Conservation (phyloP, 2,888 invertebrate genomes). For the Adineta ricciae region DNA sequence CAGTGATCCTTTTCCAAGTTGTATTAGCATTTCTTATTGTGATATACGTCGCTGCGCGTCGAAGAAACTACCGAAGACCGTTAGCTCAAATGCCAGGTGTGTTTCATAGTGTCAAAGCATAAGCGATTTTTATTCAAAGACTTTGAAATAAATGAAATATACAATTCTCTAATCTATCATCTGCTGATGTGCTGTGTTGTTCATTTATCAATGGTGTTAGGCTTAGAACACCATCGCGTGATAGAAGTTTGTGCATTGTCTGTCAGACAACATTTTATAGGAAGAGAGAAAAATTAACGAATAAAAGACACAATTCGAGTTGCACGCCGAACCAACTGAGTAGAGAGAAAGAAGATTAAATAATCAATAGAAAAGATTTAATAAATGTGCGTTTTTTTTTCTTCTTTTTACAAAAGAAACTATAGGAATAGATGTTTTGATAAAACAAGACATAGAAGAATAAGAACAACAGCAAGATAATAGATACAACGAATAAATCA, state of each 20-base stretch:
- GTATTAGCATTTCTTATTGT: not conserved
- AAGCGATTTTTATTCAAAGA: no score
- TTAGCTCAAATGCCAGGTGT: not conserved
- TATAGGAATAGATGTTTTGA: not conserved
- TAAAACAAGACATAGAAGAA: not conserved
- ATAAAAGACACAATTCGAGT: not conserved
- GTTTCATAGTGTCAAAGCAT: not conserved
- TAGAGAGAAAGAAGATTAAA: not conserved
- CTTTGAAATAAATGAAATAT: no score
- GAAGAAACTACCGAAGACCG: not conserved
- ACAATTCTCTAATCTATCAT: not conserved
- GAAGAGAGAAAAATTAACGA: not conserved
- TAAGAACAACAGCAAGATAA: not conserved
- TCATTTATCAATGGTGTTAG: no score
- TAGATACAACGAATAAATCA: not conserved
- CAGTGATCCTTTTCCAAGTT: not conserved
- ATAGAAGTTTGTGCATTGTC: no score
- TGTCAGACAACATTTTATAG: not conserved
- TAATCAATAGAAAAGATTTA: not conserved
- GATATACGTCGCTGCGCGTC: not conserved
- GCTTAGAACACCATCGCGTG: no score
- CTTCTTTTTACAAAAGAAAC: not conserved
- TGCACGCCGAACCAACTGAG: not conserved
- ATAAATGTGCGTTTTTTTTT: not conserved
- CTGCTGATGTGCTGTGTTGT: no score